These are phyloP conservation scores for Propithecus deckenii DNA, from an alignment of 2,797 vertebrate genomes.

Conservation along the genomic window DNA sequence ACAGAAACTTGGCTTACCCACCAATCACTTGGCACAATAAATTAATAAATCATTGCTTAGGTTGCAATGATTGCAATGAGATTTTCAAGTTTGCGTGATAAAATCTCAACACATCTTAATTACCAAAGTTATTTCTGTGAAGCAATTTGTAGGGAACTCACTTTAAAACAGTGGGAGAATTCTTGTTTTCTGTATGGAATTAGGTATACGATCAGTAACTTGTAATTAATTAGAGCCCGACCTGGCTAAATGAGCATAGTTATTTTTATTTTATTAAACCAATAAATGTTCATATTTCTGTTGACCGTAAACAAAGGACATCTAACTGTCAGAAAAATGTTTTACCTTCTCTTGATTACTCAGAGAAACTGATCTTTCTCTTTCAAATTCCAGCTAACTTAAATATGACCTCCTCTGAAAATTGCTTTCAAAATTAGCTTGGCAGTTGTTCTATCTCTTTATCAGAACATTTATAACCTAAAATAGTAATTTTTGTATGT, in stretches of 20 bases:
- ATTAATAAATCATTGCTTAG: not conserved
- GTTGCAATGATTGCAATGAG: not conserved
- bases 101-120: not conserved
- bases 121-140: not conserved
- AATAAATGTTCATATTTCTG: not conserved
- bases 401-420: too few species aligned
- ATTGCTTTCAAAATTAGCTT: too few species aligned
- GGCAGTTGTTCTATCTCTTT: not conserved
- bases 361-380: not conserved
- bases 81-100: not conserved
- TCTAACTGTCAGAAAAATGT: not conserved
- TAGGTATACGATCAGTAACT: not conserved
- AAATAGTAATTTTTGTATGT: not conserved
- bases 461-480: not conserved
- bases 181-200: not conserved
- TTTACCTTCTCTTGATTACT: not conserved
- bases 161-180: not conserved
- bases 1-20: not conserved
- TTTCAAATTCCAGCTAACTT: not conserved
- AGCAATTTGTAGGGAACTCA: not conserved
- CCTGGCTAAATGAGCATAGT: not conserved
- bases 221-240: not conserved
- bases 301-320: not conserved
- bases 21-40: not conserved
- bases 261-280: not conserved